These are phyloP conservation scores for Cydia amplana DNA, from an alignment of 1,140 invertebrate genomes.

Conservation along the genomic window DNA sequence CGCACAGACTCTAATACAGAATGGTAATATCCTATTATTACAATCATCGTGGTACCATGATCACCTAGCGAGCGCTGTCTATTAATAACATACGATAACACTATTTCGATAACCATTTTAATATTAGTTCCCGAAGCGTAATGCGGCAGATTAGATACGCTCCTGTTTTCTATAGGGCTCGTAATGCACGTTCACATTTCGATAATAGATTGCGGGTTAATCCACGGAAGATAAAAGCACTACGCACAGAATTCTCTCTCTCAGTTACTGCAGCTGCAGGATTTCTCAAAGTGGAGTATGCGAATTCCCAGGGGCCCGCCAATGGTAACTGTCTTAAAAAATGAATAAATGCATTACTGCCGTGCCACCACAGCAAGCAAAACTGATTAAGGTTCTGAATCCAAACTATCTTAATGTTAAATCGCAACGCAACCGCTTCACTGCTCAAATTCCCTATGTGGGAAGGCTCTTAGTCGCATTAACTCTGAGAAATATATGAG, in stretches of 20 bases:
- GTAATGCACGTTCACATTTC: not conserved
- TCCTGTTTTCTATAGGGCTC: not conserved
- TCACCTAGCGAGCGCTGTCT: not conserved
- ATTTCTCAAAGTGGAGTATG: too few relatives aligned
- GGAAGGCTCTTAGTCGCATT: not conserved
- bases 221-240: not conserved
- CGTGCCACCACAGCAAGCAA: too few relatives aligned
- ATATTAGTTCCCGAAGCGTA: constrained; percentile 29
- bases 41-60: not conserved
- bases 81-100: constrained; percentile 34
- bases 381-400: not conserved
- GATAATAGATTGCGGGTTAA: not conserved
- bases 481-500: not conserved
- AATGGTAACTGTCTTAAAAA: too few relatives aligned
- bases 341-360: too few relatives aligned
- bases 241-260: too few relatives aligned
- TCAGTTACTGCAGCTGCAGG: too few relatives aligned
- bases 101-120: constrained; percentile 32
- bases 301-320: too few relatives aligned
- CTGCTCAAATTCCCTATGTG: not conserved
- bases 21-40: not conserved
- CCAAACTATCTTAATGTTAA: not conserved
- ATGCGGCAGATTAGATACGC: constrained; percentile 16
- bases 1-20: too few relatives aligned
- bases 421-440: not conserved